phyloP scores from a whole-genome alignment of 2,888 invertebrate species.

The Eupeodes luniger region DNA sequence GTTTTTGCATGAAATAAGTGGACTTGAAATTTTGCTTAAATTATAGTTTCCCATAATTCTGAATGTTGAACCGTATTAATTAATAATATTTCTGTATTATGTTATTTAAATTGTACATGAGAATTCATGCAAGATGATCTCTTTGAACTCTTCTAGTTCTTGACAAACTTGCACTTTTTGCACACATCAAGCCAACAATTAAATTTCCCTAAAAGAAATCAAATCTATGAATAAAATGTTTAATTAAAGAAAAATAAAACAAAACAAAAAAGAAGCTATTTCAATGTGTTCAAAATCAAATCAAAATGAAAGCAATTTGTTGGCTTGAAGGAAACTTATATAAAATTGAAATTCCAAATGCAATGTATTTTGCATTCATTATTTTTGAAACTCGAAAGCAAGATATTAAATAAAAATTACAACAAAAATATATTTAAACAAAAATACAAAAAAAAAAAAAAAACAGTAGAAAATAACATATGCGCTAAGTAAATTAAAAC shows the following conservation, averaged over 20 bases:
- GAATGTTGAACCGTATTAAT: background rate
- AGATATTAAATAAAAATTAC: no score
- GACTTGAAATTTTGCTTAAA: no score
- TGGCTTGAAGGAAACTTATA: background rate
- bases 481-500: conserved; percentile 5
- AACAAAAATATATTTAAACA: background rate
- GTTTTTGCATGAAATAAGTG: no score
- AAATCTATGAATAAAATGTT: background rate
- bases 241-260: background rate
- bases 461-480: conserved; percentile 1
- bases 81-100: background rate
- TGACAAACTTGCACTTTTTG: background rate
- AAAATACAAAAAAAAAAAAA: background rate
- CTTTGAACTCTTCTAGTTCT: background rate
- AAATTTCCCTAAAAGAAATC: background rate
- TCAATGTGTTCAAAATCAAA: conserved; percentile 25
- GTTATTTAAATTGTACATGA: background rate
- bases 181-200: background rate
- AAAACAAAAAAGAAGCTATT: background rate
- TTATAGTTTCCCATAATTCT: background rate
- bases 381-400: background rate
- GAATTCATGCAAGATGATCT: background rate
- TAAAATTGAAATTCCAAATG: background rate
- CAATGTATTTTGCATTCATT: background rate
- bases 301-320: conserved; percentile 17